Evolutionary conservation across 2,888 invertebrate species (phyloP).

Genomic region (Asteroscopus sphinx): DNA sequence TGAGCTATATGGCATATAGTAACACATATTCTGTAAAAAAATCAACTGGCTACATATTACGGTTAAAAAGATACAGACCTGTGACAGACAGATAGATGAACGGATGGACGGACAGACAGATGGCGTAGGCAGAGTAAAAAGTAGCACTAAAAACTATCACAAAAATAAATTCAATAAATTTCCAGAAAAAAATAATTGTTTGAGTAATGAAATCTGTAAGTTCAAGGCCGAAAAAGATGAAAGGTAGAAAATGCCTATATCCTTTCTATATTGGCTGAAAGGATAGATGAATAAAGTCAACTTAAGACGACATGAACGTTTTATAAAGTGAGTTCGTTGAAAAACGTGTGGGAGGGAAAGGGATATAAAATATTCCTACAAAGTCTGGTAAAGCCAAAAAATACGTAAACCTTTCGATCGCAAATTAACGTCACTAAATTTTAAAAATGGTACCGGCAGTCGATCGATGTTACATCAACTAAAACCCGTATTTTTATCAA

Average conservation of each 20-base stretch:
- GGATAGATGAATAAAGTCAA: neutral
- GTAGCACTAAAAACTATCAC: too few species aligned
- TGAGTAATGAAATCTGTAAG: neutral
- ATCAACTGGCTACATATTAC: too few species aligned
- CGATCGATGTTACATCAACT: neutral
- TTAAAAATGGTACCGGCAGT: constrained; percentile 6
- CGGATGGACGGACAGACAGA: too few species aligned
- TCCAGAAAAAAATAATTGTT: neutral
- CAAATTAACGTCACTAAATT: constrained; percentile 36
- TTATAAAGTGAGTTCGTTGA: constrained; percentile 19
- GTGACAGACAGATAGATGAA: too few species aligned
- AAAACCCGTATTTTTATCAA: too few species aligned
- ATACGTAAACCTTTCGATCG: constrained; percentile 37
- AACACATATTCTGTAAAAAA: too few species aligned
- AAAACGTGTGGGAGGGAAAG: constrained; percentile 12
- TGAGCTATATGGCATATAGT: too few species aligned
- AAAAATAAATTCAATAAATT: too few species aligned
- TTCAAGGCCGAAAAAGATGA: neutral
- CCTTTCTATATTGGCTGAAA: neutral
- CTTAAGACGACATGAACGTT: constrained; percentile 1
- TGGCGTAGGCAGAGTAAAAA: too few species aligned
- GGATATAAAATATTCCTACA: constrained; percentile 16
- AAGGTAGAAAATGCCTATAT: neutral
- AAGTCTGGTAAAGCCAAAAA: constrained; percentile 18
- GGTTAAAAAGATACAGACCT: too few species aligned